These are phyloP conservation scores for Lacanobia wlatinum DNA, from an alignment of 2,888 invertebrate species.

Conservation along the genomic window DNA sequence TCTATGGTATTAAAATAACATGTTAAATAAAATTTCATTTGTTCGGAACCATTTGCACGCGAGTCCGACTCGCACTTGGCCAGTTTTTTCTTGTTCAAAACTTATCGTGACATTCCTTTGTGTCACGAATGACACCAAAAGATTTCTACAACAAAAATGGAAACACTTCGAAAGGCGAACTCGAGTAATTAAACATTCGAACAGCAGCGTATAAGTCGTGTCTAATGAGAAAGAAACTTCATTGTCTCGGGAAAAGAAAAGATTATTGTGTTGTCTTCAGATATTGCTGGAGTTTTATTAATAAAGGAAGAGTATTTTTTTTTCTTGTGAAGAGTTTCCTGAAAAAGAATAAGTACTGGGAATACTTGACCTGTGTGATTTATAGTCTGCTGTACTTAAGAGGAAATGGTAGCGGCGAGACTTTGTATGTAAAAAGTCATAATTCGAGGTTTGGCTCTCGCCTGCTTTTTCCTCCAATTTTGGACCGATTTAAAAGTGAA, in stretches of 20 bases:
- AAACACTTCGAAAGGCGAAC: constrained; percentile 48
- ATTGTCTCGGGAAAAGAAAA: constrained; percentile 47
- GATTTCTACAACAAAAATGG: constrained; percentile 24
- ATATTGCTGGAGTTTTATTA: constrained; percentile 41
- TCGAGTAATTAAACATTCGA: constrained; percentile 70
- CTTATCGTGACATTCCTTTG: neutral
- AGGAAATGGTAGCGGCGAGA: too few species aligned
- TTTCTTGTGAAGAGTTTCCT: constrained; percentile 24
- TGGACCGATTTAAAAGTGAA: too few species aligned
- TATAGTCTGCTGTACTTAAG: neutral
- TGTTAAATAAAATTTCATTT: too few species aligned
- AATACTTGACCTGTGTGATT: constrained; percentile 23
- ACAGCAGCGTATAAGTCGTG: constrained; percentile 40
- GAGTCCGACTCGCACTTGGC: too few species aligned
- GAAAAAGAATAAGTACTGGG: constrained; percentile 2
- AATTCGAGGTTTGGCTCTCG: too few species aligned
- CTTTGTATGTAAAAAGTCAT: too few species aligned
- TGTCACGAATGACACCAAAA: constrained; percentile 1
- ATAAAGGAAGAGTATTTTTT: constrained; percentile 30
- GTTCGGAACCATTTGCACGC: too few species aligned
- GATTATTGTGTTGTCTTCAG: constrained; percentile 28
- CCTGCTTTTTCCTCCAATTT: too few species aligned
- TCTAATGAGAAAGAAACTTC: constrained; percentile 59
- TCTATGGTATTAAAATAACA: too few species aligned
- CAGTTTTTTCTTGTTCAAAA: neutral